Conservation (phyloP, 1,140 invertebrate genomes). For the Brachionus calyciflorus region DNA sequence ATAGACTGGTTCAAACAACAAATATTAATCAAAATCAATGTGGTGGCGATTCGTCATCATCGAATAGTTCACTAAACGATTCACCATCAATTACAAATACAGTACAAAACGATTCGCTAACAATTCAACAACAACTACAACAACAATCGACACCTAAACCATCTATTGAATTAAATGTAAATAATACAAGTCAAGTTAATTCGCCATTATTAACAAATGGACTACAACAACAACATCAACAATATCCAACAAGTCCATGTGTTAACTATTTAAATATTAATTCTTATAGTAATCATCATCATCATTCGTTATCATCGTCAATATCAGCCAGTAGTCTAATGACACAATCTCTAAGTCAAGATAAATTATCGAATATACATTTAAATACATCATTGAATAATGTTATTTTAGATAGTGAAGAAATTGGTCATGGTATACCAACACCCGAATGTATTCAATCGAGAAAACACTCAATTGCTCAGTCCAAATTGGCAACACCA, state of each 20-base stretch:
- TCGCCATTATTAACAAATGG: background rate
- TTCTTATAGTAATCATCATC: too few relatives aligned
- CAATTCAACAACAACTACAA: too few relatives aligned
- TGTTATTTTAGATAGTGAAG: constrained; percentile 31
- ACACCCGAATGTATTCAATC: constrained; percentile 44
- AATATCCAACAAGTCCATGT: constrained; percentile 3
- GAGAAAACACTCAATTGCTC: constrained; percentile 44
- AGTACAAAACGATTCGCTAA: background rate
- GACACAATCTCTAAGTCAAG: constrained; percentile 11
- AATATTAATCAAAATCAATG: background rate
- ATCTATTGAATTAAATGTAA: background rate
- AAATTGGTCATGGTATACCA: constrained; percentile 43
- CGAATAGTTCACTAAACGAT: constrained; percentile 16
- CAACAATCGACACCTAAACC: too few relatives aligned
- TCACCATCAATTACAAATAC: background rate
- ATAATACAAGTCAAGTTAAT: background rate
- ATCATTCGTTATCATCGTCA: background rate
- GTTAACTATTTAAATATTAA: background rate
- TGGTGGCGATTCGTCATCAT: background rate
- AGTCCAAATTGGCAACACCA: constrained; percentile 34
- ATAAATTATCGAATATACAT: constrained; percentile 24
- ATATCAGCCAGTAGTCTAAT: background rate
- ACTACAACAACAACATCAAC: too few relatives aligned
- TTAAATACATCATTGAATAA: constrained; percentile 32
- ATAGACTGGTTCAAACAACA: background rate